A percentile compares a stretch with the other conserved stretches of the same genome.
phyloP scores from a whole-genome alignment of 2,888 invertebrate genomes.

The Himalopsyche tibetana region DNA sequence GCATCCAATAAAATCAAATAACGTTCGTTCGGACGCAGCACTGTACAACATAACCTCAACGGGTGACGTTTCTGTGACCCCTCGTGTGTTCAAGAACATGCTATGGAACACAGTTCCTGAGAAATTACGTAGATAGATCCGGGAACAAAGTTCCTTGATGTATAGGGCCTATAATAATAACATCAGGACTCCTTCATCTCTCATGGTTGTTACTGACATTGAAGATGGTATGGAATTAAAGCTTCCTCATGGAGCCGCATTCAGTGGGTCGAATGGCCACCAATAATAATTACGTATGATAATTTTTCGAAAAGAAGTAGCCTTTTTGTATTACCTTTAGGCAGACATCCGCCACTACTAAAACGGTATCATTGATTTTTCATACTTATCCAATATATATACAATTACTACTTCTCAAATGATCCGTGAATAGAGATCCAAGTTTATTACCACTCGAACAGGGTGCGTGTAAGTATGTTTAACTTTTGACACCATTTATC shows the following conservation, averaged over 20 bases:
- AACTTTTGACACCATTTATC: too few species aligned
- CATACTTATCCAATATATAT: not conserved
- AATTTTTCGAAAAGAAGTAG: constrained; percentile 5
- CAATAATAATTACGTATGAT: constrained; percentile 13
- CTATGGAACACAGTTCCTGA: too few species aligned
- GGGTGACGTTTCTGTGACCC: too few species aligned
- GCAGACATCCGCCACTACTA: constrained; percentile 17
- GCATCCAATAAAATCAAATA: too few species aligned
- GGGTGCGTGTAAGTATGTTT: not conserved
- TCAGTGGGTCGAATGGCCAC: not conserved
- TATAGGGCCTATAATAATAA: not conserved
- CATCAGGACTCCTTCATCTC: not conserved
- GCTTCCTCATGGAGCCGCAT: not conserved
- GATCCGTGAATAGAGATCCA: constrained; percentile 4
- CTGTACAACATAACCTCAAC: too few species aligned
- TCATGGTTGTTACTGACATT: constrained; percentile 2
- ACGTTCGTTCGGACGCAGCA: too few species aligned
- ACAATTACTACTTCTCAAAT: not conserved
- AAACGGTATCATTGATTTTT: constrained; percentile 27
- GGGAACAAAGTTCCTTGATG: too few species aligned
- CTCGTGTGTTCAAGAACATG: too few species aligned
- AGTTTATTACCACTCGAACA: not conserved
- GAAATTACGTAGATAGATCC: too few species aligned
- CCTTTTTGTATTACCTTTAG: not conserved
- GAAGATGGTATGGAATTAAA: not conserved